Conservation (phyloP, 2,113 vertebrate species). For the Odocoileus hemionus region DNA sequence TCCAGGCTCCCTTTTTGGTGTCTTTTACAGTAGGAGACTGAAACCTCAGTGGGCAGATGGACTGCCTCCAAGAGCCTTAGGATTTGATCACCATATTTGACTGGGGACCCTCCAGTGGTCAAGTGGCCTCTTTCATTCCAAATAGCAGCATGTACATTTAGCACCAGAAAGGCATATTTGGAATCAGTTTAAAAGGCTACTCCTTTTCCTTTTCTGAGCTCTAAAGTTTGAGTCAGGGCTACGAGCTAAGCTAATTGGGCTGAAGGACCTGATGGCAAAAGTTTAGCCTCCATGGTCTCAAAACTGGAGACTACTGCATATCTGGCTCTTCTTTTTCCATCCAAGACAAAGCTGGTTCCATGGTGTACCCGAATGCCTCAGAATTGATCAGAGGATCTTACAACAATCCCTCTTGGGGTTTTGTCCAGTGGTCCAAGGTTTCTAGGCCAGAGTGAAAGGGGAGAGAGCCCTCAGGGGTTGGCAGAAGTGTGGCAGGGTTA, state of each 20-base stretch:
- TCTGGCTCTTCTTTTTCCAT: not conserved
- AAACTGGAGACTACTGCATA: not conserved
- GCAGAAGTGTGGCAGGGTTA: not conserved
- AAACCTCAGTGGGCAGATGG: not conserved
- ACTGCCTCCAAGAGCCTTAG: not conserved
- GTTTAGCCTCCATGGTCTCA: not conserved
- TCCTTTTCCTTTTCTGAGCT: not conserved
- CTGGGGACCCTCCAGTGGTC: not conserved
- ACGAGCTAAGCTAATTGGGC: not conserved
- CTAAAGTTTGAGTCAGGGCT: not conserved
- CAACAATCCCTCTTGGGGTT: not conserved
- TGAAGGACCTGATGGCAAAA: not conserved
- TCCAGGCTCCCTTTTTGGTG: accelerated
- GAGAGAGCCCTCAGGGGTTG: not conserved
- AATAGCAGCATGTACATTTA: not conserved
- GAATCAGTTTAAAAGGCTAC: not conserved
- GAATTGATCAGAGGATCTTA: not conserved
- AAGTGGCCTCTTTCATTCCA: not conserved
- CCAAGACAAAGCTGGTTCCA: not conserved
- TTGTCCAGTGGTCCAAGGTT: not conserved
- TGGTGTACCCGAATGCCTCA: not conserved
- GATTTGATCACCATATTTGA: not conserved
- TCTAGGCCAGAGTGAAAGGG: not conserved
- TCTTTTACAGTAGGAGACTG: not conserved
- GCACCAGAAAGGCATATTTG: not conserved